These are phyloP conservation scores for Ecliptopera silaceata DNA, from an alignment of 2,888 invertebrate species.

Conservation along the genomic window DNA sequence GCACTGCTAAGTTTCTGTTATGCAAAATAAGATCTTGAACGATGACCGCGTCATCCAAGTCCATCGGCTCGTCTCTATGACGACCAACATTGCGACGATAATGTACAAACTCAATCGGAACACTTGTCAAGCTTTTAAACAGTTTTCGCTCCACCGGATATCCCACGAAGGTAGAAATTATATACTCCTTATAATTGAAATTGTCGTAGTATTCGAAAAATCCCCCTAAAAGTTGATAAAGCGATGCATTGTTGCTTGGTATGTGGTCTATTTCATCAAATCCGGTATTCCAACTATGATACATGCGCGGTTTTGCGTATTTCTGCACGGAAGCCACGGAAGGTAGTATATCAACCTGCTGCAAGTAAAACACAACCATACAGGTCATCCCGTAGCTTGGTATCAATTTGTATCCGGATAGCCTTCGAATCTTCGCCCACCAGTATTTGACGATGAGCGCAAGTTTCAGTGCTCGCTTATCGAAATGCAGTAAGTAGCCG, in stretches of 20 bases:
- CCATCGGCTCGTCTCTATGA: not conserved
- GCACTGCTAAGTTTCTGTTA: constrained; percentile 5
- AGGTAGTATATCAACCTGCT: constrained; percentile 15
- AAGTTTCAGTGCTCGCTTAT: not conserved
- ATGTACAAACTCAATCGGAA: constrained; percentile 6
- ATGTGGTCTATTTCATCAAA: constrained; percentile 18
- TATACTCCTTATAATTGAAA: constrained; percentile 12
- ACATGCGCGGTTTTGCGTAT: not conserved
- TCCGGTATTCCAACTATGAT: constrained; percentile 14
- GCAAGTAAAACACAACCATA: constrained; percentile 21
- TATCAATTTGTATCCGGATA: not conserved
- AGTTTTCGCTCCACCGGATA: constrained; percentile 1
- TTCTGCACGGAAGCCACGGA: constrained; percentile 9
- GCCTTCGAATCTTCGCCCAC: constrained; percentile 2
- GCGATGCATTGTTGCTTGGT: constrained; percentile 2
- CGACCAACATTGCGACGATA: constrained; percentile 8
- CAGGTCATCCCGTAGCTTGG: constrained; percentile 8
- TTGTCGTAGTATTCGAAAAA: constrained; percentile 41
- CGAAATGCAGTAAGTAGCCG: constrained; percentile 31
- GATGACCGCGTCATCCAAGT: not conserved
- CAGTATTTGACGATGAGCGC: constrained; percentile 10
- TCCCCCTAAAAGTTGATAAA: constrained; percentile 30
- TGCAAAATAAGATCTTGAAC: constrained; percentile 12
- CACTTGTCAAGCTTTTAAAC: constrained; percentile 4
- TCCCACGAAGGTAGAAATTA: constrained; percentile 11